Base-by-base conservation (phyloP, 2,113 vertebrate species). In the Oriolus oriolus region DNA sequence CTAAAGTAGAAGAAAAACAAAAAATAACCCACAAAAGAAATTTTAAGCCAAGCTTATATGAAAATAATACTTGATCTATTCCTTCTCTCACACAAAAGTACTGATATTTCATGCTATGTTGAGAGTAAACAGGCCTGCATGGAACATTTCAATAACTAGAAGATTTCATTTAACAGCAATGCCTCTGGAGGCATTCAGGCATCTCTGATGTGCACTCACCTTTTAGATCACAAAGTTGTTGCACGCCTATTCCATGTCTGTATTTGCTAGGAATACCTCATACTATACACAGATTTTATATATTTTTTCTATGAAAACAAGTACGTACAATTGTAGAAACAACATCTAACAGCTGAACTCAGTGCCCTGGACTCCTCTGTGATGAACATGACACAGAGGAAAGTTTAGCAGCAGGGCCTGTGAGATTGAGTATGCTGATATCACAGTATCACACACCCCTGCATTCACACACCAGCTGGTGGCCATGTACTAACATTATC, bases 231-330 rank as follows among this genome's bases (percentile, higher is more conserved):
- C 17, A 13, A 10, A 60, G 23, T 1, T 57, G 33, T 9, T 60
- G 35, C 44, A 68, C 0, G 0, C 21, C 12, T 47, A 37, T 45
- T 59, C 47, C 53, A 31, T 7, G 5, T 27, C 59, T 59, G 21
- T 27, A 80, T 45, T 84, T 66, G 53, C 44, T 8, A 49, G 53
- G 33, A 39, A 23, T 16, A 50, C 11, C 15, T 81, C 49, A 12
- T 1, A n/a, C 22, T 24, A 31, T 4, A 35, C 3, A 9, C 1
- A n/a, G 8, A 53, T 42, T 71, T 71, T 52, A 57, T 21, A 30
- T 2, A 1, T 1, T 4, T 18, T 24, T 66, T 21, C 28, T 9
- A 53, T 24, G 37, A 50, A 89, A 74, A 17, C 27, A 47, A n/a
- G 4, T 17, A 44, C 10, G 15, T 26, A 13, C 45, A 56, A 47